phyloP scores from a whole-genome alignment of 2,888 invertebrate species.

The Himalopsyche kuldschensis region DNA sequence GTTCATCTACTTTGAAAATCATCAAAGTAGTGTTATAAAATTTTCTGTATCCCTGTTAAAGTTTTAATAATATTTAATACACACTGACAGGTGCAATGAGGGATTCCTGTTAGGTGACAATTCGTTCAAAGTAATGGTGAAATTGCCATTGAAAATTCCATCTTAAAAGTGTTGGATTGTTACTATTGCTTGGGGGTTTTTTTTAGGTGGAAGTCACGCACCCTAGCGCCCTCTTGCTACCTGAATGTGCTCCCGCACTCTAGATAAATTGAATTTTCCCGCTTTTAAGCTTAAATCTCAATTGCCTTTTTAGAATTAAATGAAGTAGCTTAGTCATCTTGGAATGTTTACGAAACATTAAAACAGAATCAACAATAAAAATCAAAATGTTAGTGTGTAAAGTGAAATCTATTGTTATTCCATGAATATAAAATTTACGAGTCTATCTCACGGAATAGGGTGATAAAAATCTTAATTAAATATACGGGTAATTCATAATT shows the following conservation, averaged over 20 bases:
- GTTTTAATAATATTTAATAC: too few species aligned
- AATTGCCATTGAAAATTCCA: too few species aligned
- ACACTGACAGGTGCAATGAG: too few species aligned
- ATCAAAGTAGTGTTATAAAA: too few species aligned
- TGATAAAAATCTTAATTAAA: neutral
- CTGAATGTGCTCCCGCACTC: neutral
- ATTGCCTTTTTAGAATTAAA: slow-evolving; percentile 27
- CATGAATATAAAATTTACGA: neutral
- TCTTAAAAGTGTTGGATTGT: too few species aligned
- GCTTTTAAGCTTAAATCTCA: slow-evolving; percentile 25
- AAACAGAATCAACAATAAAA: neutral
- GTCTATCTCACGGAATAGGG: neutral
- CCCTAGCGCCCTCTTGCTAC: too few species aligned
- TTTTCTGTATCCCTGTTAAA: too few species aligned
- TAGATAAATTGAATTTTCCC: neutral
- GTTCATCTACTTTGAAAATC: too few species aligned
- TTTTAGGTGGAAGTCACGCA: too few species aligned
- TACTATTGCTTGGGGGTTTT: too few species aligned
- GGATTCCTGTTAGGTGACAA: too few species aligned
- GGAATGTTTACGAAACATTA: neutral
- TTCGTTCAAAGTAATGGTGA: too few species aligned
- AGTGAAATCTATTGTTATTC: neutral
- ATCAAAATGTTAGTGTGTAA: neutral
- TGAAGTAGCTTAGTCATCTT: slow-evolving; percentile 4
- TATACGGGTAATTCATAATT: neutral